phyloP scores from a whole-genome alignment of 1,140 invertebrate genomes.

The honey bee (Apis mellifera) region DNA sequence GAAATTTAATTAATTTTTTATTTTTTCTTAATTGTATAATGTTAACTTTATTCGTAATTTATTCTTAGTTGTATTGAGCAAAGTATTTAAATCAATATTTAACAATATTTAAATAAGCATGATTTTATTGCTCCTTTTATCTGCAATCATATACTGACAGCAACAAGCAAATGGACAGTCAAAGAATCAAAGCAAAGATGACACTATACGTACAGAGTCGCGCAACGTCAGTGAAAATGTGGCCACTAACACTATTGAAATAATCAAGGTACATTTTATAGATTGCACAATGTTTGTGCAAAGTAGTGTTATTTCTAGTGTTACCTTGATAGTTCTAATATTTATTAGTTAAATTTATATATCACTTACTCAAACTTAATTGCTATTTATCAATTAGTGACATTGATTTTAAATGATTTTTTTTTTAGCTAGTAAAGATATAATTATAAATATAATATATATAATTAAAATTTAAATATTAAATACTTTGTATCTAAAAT shows the following conservation, averaged over 20 bases:
- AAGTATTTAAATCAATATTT: conserved; percentile 38
- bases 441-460: not conserved
- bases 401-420: not conserved
- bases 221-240: conserved; percentile 67
- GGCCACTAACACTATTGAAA: conserved; percentile 68
- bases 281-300: conserved; percentile 35
- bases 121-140: conserved; percentile 45
- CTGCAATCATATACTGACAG: conserved; percentile 62
- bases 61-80: conserved; percentile 22
- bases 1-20: conserved; percentile 17
- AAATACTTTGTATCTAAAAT: not conserved
- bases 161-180: conserved; percentile 69
- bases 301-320: conserved; percentile 32
- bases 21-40: not conserved
- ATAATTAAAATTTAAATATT: not conserved
- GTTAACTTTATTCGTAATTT: too few relatives aligned
- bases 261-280: conserved; percentile 66
- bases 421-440: not conserved
- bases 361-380: not conserved
- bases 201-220: conserved; percentile 63
- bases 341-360: conserved; percentile 31
- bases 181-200: conserved; percentile 68
- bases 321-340: conserved; percentile 30
- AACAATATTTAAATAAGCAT: conserved; percentile 7
- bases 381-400: conserved; percentile 9